Evolutionary conservation across 2,113 vertebrate species (phyloP).

Genomic region (Nestor notabilis): DNA sequence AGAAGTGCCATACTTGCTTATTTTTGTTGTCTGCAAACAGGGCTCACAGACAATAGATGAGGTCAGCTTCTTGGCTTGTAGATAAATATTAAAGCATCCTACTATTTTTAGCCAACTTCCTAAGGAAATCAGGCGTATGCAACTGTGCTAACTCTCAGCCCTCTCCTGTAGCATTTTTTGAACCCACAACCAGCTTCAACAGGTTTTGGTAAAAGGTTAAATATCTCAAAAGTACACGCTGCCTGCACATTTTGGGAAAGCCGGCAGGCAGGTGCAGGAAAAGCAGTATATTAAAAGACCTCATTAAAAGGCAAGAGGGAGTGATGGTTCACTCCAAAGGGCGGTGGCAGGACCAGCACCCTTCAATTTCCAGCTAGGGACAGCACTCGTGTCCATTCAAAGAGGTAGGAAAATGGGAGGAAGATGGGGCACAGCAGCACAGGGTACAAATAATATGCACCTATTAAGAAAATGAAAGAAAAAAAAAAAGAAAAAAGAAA

Average conservation of each 20-base stretch:
- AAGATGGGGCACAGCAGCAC: background rate
- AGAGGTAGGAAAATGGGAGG: background rate
- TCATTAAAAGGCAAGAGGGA: background rate
- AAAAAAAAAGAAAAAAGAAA: background rate
- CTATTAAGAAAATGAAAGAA: background rate
- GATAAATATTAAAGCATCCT: background rate
- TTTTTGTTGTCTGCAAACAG: background rate
- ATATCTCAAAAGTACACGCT: background rate
- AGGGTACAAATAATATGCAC: background rate
- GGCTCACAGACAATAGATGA: slow-evolving; percentile 21
- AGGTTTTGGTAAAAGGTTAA: background rate
- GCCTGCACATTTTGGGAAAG: background rate
- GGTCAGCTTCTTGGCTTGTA: slow-evolving; percentile 9
- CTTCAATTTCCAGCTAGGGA: background rate
- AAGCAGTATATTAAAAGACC: background rate
- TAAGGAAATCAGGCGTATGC: background rate
- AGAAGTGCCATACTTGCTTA: background rate
- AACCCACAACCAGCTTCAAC: background rate
- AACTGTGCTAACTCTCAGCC: background rate
- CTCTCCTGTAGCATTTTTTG: background rate
- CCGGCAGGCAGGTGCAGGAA: background rate
- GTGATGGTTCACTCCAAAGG: background rate
- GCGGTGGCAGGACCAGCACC: background rate
- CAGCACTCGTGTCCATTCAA: background rate
- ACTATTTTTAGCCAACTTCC: slow-evolving; percentile 48